These are phyloP conservation scores for Apodemus speciosus DNA, from an alignment of 2,113 vertebrate genomes.

Conservation along the genomic window DNA sequence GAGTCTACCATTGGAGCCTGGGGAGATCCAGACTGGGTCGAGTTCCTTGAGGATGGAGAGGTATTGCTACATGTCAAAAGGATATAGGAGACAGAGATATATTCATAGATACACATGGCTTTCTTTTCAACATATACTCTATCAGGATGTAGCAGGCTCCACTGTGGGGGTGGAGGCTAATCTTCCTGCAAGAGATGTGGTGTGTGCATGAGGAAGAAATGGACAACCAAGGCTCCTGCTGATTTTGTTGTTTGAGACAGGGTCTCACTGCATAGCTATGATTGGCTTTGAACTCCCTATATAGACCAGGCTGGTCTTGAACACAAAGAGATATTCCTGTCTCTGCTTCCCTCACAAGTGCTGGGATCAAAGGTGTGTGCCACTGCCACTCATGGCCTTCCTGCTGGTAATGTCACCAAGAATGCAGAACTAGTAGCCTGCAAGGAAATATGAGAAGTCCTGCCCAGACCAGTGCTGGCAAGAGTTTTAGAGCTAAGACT, in stretches of 20 bases:
- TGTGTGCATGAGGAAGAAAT: neutral
- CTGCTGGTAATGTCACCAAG: constrained; percentile 47
- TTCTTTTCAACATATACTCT: constrained; percentile 51
- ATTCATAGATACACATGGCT: constrained; percentile 56
- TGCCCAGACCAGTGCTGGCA: neutral
- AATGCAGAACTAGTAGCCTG: constrained; percentile 28
- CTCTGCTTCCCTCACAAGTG: neutral
- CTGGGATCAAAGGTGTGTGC: neutral
- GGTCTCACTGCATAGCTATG: neutral
- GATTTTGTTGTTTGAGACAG: constrained; percentile 1
- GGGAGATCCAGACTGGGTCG: neutral
- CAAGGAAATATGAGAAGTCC: neutral
- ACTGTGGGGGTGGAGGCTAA: constrained; percentile 17
- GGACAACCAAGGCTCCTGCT: constrained; percentile 50
- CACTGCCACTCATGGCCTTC: neutral
- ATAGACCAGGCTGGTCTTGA: neutral
- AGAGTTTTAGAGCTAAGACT: constrained; percentile 20
- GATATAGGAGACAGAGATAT: constrained; percentile 68
- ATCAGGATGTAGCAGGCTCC: constrained; percentile 42
- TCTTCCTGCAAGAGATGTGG: constrained; percentile 19
- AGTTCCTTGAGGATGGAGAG: constrained; percentile 67
- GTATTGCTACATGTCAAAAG: constrained; percentile 72
- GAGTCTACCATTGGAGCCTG: constrained; percentile 19
- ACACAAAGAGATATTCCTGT: neutral
- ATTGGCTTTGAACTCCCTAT: neutral